Evolutionary conservation across 2,888 invertebrate genomes (phyloP).

Genomic region (Acanthosepion lycidas): DNA sequence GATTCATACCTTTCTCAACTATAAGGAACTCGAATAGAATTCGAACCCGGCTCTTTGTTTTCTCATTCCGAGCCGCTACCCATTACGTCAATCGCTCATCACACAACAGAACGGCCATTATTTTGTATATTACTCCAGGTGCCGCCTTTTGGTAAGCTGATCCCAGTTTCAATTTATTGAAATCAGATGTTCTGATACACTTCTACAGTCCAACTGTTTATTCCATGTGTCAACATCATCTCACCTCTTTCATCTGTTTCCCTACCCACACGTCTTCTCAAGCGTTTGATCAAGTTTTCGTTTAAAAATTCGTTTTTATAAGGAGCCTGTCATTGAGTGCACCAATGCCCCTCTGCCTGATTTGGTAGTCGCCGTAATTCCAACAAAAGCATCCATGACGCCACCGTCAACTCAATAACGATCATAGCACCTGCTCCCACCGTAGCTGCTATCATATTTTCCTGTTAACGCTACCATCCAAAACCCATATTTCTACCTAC

Average conservation of each 20-base stretch:
- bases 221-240: background rate
- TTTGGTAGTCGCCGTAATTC: background rate
- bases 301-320: background rate
- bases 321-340: background rate
- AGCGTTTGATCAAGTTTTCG: background rate
- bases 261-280: background rate
- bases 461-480: background rate
- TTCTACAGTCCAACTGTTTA: background rate
- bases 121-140: background rate
- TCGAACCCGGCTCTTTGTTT: background rate
- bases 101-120: background rate
- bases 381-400: background rate
- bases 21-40: too few species aligned
- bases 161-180: background rate
- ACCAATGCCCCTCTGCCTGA: background rate
- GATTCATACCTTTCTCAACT: too few species aligned
- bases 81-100: background rate
- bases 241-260: background rate
- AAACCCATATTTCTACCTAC: background rate
- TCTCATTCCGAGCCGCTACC: background rate
- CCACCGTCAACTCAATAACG: background rate
- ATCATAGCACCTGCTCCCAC: background rate
- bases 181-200: background rate
- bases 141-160: background rate
- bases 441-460: background rate